Base-by-base conservation (phyloP, 2,113 vertebrate genomes). In the Catharus fuscescens region DNA sequence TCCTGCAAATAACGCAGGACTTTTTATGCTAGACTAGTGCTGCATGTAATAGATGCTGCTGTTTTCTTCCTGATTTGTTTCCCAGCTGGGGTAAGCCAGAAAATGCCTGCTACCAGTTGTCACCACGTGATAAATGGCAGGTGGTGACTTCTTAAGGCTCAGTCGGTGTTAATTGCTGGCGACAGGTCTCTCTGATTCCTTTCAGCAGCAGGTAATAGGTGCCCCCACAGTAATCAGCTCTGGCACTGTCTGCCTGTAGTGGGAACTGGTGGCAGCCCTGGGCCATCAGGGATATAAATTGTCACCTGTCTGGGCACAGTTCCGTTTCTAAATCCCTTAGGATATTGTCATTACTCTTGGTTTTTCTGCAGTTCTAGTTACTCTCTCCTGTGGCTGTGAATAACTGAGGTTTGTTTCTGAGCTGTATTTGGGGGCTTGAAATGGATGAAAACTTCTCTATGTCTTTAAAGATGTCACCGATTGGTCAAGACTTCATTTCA, bases 91-190 rank as follows among this genome's bases (percentile, higher is more conserved):
- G 1, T 88, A 70, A 86, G 71, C 50, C 64, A 78, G 47, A 80
- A 83, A 18, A 86, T 73, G 86, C 76, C 62, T 77, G 21, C 62
- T 72, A 2, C 80, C 59, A 26, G 28, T 93, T 86, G 67, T 92
- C 76, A 91, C 54, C 40, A 66, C 47, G 60, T 80, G 69, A 92
- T 78, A 86, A 91, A 88, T 59, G 76, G 34, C 94, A 93, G 89
- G 42, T 86, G 83, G 80, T 77, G 86, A 84, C 50, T 86, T 86
- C 67, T 80, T 94, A 91, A 78, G 64, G 69, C 2, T 6, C 54
- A 53, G 26, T 85, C 16, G 42, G 38, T 82, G 82, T 84, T 79
- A 93, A 93, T 84, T 83, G 54, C n/a, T 66, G 84, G 34, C 0
- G 42, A 57, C 77, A 74, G 3, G 6, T 61, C 59, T 83, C 32